These are phyloP conservation scores for Taxidea taxus DNA, from an alignment of 2,113 vertebrate genomes.

Conservation along the genomic window DNA sequence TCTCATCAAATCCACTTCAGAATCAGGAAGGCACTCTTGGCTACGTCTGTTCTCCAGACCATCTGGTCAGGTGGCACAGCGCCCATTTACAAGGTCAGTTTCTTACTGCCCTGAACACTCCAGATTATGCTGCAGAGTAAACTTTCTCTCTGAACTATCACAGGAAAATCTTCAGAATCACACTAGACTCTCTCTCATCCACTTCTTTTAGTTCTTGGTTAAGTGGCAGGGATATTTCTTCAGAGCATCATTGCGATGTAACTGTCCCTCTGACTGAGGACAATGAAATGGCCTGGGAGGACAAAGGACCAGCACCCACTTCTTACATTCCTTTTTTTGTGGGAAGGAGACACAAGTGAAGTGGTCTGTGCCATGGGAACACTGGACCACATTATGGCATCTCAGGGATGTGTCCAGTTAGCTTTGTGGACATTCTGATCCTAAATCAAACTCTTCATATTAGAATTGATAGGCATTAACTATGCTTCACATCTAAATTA, in stretches of 20 bases:
- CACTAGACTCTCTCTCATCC: not conserved
- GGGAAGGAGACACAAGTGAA: not conserved
- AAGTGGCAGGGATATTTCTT: not conserved
- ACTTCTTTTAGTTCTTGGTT: not conserved
- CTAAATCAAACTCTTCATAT: not conserved
- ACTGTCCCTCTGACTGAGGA: not conserved
- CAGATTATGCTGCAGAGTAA: not conserved
- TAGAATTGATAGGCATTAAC: not conserved
- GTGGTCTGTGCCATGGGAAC: not conserved
- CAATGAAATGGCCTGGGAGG: not conserved
- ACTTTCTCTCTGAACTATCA: not conserved
- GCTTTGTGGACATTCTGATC: not conserved
- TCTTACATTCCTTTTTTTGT: not conserved
- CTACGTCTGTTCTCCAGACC: conserved; percentile 58
- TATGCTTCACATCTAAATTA: not conserved
- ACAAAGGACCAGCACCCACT: not conserved
- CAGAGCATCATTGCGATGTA: not conserved
- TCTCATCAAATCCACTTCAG: conserved; percentile 77
- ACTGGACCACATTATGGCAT: not conserved
- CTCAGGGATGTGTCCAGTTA: not conserved
- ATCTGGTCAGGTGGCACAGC: conserved; percentile 82
- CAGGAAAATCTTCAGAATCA: not conserved
- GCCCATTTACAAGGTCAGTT: conserved; percentile 79
- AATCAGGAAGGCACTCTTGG: conserved; percentile 82
- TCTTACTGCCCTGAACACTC: not conserved